Evolutionary conservation across 2,888 invertebrate species (phyloP), one percentile per base, ranked within the genome.

Genomic region (Troides helena): DNA sequence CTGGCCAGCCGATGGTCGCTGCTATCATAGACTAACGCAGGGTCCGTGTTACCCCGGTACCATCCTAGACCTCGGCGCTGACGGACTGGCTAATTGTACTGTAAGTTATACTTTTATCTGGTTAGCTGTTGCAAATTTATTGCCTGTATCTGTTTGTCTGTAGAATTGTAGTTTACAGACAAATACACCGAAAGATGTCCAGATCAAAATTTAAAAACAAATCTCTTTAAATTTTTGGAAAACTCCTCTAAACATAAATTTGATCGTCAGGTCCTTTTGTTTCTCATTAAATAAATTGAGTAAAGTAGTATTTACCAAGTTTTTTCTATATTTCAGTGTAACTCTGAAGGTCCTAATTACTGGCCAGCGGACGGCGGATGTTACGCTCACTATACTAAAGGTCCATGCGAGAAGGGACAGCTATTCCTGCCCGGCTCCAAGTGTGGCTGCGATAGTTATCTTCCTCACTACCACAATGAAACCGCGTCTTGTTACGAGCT

Each of bases 31-130:
- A 72, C 92, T 95, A 69, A 95, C 94, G 1, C 94, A 94, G 82
- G 97, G 97, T 0, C 97, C 97, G 0, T 97, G 97, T 81, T 93
- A 95, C 2, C 94, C 94, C 73, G 97, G 97, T 0, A 94, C 96
- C 71, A 92, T 97, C 0, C 81, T 97, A 59, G 93, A 94, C 12
- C 75, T 89, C 0, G 95, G 94, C 1, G 85, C 90, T 3, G 93
- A 95, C 72, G 94, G 94, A 7, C 83, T 97, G 17, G 94, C 96
- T 0, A 93, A 94, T 73, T 97, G 97, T 82, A 93, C 92, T 70
- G 94, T 94, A 73, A 88, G 85, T 78, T 25, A 67, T 23, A 14
- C 17, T 58, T 65, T 39, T 39, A 61, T 8, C 56, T 12, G 8
- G 12, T 43, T 46, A 14, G 12, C 10, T 17, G 0, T 12, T 12